A percentile compares a stretch with the other conserved stretches of the same genome.
phyloP scores from a whole-genome alignment of 2,113 vertebrate species.

The Cebus imitator region DNA sequence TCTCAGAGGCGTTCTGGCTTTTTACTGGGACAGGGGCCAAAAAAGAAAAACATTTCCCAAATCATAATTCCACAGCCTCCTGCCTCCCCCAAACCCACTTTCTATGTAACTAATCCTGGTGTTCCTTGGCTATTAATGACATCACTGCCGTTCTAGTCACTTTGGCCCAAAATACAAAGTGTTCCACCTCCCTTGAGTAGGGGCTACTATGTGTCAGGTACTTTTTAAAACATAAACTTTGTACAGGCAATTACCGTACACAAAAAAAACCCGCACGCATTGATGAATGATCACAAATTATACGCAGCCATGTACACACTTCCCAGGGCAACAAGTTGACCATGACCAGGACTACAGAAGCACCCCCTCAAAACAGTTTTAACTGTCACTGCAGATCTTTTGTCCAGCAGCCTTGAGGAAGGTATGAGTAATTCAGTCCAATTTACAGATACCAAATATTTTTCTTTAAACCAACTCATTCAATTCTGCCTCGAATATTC shows the following conservation, averaged over 20 bases:
- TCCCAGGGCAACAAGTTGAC: not conserved
- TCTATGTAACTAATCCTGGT: not conserved
- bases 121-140: conserved; percentile 27
- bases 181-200: not conserved
- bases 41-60: not conserved
- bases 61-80: conserved; percentile 6
- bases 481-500: conserved; percentile 27
- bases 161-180: not conserved
- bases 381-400: not conserved
- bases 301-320: not conserved
- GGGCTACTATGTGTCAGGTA: not conserved
- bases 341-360: not conserved
- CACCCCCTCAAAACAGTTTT: not conserved
- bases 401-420: not conserved
- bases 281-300: not conserved
- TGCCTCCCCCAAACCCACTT: not conserved
- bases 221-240: not conserved
- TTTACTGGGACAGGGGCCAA: conserved; percentile 5
- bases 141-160: not conserved
- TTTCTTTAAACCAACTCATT: conserved; percentile 51
- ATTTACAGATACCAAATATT: conserved; percentile 21
- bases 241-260: not conserved
- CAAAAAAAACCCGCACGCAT: not conserved
- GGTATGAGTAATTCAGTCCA: not conserved
- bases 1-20: not conserved